Base-by-base conservation (phyloP, 2,888 invertebrate genomes). In the Brenthis daphne region DNA sequence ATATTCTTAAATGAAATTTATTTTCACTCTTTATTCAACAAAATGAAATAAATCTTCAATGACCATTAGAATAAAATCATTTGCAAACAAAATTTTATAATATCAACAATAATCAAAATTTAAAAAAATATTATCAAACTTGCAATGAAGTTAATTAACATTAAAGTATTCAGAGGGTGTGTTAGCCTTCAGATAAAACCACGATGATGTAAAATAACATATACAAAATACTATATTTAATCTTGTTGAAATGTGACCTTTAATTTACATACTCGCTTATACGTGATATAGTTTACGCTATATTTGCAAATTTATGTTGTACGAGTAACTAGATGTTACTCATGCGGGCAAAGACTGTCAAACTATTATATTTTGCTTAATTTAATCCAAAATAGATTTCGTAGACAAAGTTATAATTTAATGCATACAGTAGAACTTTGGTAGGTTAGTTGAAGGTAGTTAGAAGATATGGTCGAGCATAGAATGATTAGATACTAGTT, bases 301-400 rank as follows among this genome's bases (percentile, higher is more conserved):
- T 37, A 43, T 47, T 63, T 2, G 24, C 53, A 54, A 63, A 58
- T 58, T 50, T 16, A 60, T n/a, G 29, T 54, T 14, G 63, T 43
- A 43, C 11, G 8, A 11, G 37, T 20, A 63, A 51, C 61, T 43
- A 37, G 61, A 67, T 63, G 63, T 63, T 67, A 56, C 50, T 67
- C 67, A 57, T 63, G 56, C 55, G 63, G 50, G 67, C 56, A 67
- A 67, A 67, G 67, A 50, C 60, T 67, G 67, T 63, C 61, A 67
- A 67, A 67, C 63, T 67, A 56, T 67, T 57, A 67, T 51, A 56
- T 67, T 67, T 67, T 63, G 56, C 61, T 63, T 67, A 67, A 67
- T 67, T 67, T 67, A 67, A 67, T 67, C 67, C 56, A 57, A 63
- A 67, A 67, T 67, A 67, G 67, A 67, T 67, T 67, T 63, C 43